phyloP scores from a whole-genome alignment of 2,113 vertebrate species.

The Semnopithecus entellus region DNA sequence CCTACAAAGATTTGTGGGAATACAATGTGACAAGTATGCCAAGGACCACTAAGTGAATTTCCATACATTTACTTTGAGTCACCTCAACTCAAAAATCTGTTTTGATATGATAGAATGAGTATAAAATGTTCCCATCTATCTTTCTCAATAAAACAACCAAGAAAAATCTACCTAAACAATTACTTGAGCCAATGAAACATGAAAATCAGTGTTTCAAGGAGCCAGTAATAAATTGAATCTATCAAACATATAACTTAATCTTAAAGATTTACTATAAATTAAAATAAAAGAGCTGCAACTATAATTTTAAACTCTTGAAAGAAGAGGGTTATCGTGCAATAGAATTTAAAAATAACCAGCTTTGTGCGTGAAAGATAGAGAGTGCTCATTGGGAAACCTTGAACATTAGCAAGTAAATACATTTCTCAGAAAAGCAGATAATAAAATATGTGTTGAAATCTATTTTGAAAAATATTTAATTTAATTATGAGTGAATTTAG shows the following conservation, averaged over 20 bases:
- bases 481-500: background rate
- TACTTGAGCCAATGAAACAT: background rate
- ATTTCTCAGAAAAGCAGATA: background rate
- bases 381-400: background rate
- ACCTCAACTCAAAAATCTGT: background rate
- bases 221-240: background rate
- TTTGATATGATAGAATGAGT: background rate
- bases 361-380: background rate
- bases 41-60: background rate
- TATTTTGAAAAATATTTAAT: background rate
- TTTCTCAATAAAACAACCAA: background rate
- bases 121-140: background rate
- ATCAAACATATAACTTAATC: background rate
- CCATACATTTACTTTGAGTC: background rate
- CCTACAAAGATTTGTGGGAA: background rate
- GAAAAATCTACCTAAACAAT: background rate
- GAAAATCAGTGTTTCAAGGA: background rate
- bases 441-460: background rate
- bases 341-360: background rate
- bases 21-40: no score
- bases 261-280: background rate
- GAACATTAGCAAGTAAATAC: background rate
- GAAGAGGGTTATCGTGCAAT: background rate
- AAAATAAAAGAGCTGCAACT: background rate
- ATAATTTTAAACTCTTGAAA: background rate